Percentiles rank a stretch among this genome's conserved stretches.
phyloP scores from a whole-genome alignment of 2,888 invertebrate genomes.

The Notodromas monacha region DNA sequence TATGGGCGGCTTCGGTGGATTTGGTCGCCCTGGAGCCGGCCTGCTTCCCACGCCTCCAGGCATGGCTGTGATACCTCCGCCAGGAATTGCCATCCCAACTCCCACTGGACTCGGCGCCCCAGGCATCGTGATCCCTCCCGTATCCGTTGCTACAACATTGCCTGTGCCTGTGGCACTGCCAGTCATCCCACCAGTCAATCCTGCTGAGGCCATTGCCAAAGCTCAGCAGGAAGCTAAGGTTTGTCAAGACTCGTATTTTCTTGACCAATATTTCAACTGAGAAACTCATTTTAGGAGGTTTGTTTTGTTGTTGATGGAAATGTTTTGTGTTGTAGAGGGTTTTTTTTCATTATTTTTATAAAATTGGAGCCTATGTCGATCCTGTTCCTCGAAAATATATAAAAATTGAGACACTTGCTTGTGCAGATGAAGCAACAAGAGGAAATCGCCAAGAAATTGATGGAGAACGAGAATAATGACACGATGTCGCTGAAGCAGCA shows the following conservation, averaged over 20 bases:
- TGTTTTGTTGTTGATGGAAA: background rate
- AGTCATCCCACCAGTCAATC: background rate
- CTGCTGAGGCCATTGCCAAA: constrained; percentile 1
- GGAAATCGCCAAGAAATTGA: constrained; percentile 28
- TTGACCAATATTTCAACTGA: background rate
- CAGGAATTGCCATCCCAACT: background rate
- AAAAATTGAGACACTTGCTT: no score
- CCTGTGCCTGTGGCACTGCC: no score
- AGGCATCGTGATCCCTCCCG: background rate
- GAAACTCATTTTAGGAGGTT: background rate
- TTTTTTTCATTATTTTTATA: background rate
- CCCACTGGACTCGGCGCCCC: background rate
- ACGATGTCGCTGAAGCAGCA: constrained; percentile 32
- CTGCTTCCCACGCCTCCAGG: constrained; percentile 1
- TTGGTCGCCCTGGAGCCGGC: no score
- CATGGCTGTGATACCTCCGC: background rate
- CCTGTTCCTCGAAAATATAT: no score
- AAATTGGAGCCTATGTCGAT: no score
- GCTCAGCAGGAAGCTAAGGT: background rate
- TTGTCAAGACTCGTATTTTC: background rate
- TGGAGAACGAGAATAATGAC: constrained; percentile 32
- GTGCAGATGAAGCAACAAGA: constrained; percentile 22
- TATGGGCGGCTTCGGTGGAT: no score
- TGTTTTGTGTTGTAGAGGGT: background rate
- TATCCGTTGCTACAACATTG: no score